Conservation (phyloP, 1,140 invertebrate species). For the Mercenaria mercenaria region DNA sequence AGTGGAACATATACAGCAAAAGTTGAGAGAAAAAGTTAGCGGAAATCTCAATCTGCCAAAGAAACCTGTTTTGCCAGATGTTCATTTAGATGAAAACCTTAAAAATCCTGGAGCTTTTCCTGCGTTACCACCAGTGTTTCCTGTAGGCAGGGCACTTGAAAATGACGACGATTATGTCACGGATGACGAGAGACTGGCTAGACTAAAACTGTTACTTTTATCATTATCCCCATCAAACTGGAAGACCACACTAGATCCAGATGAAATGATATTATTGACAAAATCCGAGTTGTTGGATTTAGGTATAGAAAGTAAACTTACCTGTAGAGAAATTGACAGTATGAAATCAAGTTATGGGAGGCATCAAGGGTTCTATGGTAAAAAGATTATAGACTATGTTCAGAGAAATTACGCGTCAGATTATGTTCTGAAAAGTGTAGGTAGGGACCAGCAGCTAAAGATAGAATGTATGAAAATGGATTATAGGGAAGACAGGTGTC, state of each 20-base stretch:
- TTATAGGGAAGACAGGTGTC: slow-evolving; percentile 50
- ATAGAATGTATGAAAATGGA: slow-evolving; percentile 62
- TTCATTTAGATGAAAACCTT: background rate
- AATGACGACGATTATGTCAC: slow-evolving; percentile 61
- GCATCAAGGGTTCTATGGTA: slow-evolving; percentile 14
- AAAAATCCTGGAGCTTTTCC: background rate
- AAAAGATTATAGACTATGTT: slow-evolving; percentile 56
- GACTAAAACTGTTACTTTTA: slow-evolving; percentile 40
- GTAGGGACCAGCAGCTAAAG: slow-evolving; percentile 42
- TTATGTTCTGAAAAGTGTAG: slow-evolving; percentile 53
- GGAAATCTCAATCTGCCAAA: slow-evolving; percentile 10
- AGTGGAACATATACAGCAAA: background rate
- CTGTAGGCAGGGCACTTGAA: slow-evolving; percentile 38
- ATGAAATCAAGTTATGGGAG: slow-evolving; percentile 6
- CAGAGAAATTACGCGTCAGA: background rate
- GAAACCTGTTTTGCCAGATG: background rate
- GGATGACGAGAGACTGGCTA: slow-evolving; percentile 40
- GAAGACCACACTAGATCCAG: slow-evolving; percentile 52
- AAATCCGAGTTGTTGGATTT: slow-evolving; percentile 62
- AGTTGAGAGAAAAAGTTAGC: slow-evolving; percentile 1
- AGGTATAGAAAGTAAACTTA: slow-evolving; percentile 12
- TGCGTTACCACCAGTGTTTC: background rate
- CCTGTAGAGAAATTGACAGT: slow-evolving; percentile 55
- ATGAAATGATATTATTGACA: slow-evolving; percentile 52
- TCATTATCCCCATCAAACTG: slow-evolving; percentile 39